Evolutionary conservation across 2,888 invertebrate genomes (phyloP), one percentile per base, ranked within the genome.

Genomic region (Tinea semifulvella): DNA sequence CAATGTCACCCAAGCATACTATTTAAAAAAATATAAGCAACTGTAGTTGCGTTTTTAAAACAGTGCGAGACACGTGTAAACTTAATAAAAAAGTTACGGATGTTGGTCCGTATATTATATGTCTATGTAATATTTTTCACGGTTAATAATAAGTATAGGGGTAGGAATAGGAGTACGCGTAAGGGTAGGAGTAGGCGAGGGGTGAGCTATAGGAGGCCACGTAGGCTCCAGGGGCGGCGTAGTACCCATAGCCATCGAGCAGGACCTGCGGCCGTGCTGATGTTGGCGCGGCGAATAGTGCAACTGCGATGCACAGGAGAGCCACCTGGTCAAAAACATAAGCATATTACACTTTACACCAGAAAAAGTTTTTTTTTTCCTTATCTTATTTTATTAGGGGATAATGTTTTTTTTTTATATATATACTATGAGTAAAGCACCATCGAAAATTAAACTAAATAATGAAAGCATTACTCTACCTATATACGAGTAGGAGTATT

Each of bases 241-340:
- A 74, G 57, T 69, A 70, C 1, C 71, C 70, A 52, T 75, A 77
- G 1, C 14, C 53, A 61, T 75, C 74, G 22, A 72, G 42, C 44
- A 75, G 51, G 47, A 79, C 61, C 51, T 80, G 79, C 38, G 81
- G 80, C 58, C 80, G 79, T 35, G 72, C 74, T 52, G 56, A 53
- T 17, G 64, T 65, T 31, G 70, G 56, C 50, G 60, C 55, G 40
- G 56, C 58, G 55, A 66, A 49, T 53, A 72, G 51, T 49, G 65
- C 51, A 31, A 60, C 61, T 16, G 63, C 63, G 45, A 67, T 58
- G 16, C 61, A 52, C 42, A 75, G 35, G 26, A 72, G 50, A 52
- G 68, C 47, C 57, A 68, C 51, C 77, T 79, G 56, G 3, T n/a
- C n/a, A n/a, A n/a, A n/a, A n/a, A n/a, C n/a, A n/a, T n/a, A n/a